Evolutionary conservation across 2,888 invertebrate genomes (phyloP).

Genomic region (Drosophila macrothrix): DNA sequence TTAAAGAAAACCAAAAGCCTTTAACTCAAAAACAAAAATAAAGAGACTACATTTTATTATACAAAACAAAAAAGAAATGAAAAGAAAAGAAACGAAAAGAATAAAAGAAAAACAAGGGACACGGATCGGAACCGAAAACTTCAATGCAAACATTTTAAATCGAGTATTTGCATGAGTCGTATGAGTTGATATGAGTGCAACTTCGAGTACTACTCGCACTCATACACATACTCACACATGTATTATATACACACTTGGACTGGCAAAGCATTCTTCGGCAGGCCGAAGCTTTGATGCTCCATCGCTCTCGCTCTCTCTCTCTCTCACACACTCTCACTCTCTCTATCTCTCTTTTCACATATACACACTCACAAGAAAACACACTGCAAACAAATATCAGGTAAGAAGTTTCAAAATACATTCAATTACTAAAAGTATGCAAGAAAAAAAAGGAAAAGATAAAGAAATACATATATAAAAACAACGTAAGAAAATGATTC

Average conservation of each 20-base stretch:
- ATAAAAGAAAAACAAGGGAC: slow-evolving; percentile 20
- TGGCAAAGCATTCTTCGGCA: slow-evolving; percentile 65
- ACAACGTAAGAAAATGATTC: background rate
- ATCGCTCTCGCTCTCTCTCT: background rate
- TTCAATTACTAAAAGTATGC: slow-evolving; percentile 23
- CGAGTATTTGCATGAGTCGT: slow-evolving; percentile 14
- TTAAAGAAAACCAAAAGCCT: slow-evolving; percentile 73
- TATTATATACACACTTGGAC: slow-evolving; percentile 8
- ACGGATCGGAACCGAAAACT: slow-evolving; percentile 21
- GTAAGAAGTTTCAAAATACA: slow-evolving; percentile 27
- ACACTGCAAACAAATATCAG: slow-evolving; percentile 16
- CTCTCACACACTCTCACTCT: background rate
- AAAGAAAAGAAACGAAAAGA: background rate
- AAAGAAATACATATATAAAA: background rate
- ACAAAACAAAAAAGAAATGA: slow-evolving; percentile 31
- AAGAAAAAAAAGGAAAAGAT: background rate
- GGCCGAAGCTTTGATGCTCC: slow-evolving; percentile 67
- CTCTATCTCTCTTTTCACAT: slow-evolving; percentile 6
- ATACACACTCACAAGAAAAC: slow-evolving; percentile 16
- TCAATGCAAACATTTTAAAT: slow-evolving; percentile 53
- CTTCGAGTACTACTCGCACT: slow-evolving; percentile 4
- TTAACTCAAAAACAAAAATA: slow-evolving; percentile 70
- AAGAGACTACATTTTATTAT: slow-evolving; percentile 81
- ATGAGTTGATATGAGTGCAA: slow-evolving; percentile 3
- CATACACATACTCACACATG: background rate